Base-by-base conservation (phyloP, 2,797 vertebrate species). In the Neomorphus geoffroyi region DNA sequence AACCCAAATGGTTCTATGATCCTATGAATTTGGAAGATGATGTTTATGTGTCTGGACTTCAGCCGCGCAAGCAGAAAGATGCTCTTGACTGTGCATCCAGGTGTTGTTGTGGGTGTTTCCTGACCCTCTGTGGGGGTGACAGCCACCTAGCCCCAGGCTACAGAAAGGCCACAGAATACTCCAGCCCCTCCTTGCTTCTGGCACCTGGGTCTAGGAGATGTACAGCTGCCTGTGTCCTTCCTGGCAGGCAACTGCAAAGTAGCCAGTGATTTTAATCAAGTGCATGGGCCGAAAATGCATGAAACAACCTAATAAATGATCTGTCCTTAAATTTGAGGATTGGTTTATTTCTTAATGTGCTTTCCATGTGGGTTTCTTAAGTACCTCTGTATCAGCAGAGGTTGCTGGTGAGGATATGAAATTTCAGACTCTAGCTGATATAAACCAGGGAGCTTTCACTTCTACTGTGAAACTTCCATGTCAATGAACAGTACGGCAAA, bases 11-110 rank as follows among this genome's bases (percentile, higher is more conserved):
- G 41, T 10, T 41, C 39, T 41, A 41, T 41, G 39, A 41, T n/a
- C 14, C 39, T 41, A 41, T 41, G 39, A 41, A 41, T 65, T 61
- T 43, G 27, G 43, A 75, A 39, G 26, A 41, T 7, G 12, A 30
- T 0, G 0, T 2, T 12, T 57, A 2, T 4, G 0, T 8, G 13
- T 43, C 6, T 1, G 1, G 22, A 10, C 16, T 30, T 5, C 1
- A 2, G n/a, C n/a, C 2, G 0, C 16, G 26, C 12, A 80, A 86
- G 86, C 18, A 7, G 0, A 0, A 78, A 39, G 12, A 45, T 37
- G n/a, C 21, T 58, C 39, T n/a, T 46, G 2, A 1, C 18, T 56
- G 6, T 61, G 27, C 2, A 1, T 46, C 12, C 37, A 54, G 10
- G 3, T 53, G 23, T 30, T 77, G 5, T 22, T 77, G 64, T 24